phyloP scores from a whole-genome alignment of 2,113 vertebrate genomes.

The Chamaea fasciata region DNA sequence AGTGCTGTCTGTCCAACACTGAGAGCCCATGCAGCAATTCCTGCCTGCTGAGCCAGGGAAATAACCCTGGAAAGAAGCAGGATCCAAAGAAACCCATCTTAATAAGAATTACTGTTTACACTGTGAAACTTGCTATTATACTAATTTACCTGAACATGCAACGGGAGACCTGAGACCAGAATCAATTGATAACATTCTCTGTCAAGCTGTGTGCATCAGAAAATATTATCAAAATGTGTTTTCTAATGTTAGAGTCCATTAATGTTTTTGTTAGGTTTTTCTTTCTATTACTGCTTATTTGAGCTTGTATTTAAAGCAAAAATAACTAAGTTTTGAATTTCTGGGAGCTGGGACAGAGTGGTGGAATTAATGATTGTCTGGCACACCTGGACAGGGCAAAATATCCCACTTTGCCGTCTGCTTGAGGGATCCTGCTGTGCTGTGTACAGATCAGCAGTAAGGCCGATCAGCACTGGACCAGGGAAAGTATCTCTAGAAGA shows the following conservation, averaged over 20 bases:
- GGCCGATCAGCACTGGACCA: not conserved
- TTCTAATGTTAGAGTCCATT: not conserved
- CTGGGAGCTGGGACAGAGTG: accelerated
- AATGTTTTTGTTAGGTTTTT: not conserved
- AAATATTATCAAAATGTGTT: not conserved
- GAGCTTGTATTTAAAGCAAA: not conserved
- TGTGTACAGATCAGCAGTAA: not conserved
- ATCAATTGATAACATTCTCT: not conserved
- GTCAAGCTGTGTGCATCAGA: not conserved
- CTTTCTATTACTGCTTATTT: not conserved
- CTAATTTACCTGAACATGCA: not conserved
- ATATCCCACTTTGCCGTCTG: not conserved
- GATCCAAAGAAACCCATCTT: not conserved
- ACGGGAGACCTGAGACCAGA: not conserved
- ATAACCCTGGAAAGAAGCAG: not conserved
- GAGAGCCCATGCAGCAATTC: not conserved
- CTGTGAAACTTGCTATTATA: not conserved
- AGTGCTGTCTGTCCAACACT: not conserved
- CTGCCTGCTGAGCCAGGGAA: not conserved
- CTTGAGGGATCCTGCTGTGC: not conserved
- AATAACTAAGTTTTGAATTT: not conserved
- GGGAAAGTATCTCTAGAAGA: not conserved
- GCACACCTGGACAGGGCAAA: not conserved
- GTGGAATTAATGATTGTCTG: not conserved
- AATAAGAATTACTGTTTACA: not conserved